Conservation (phyloP, 1,140 invertebrate genomes). For the Lepidurus packardi region DNA sequence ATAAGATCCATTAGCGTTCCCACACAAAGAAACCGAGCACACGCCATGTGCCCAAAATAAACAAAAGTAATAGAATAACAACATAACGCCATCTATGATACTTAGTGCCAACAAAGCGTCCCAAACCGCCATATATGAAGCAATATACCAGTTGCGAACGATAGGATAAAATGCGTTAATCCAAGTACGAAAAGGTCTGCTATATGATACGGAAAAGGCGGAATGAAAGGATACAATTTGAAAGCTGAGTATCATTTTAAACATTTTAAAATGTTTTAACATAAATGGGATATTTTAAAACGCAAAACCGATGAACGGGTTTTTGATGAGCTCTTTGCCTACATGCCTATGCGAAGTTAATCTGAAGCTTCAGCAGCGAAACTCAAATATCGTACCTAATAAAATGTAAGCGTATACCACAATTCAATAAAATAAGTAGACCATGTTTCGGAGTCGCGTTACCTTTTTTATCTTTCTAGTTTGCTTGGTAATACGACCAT, state of each 20-base stretch:
- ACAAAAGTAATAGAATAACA: neutral
- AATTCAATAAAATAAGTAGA: neutral
- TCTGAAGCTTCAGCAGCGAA: no score
- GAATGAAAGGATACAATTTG: no score
- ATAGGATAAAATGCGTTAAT: neutral
- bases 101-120: no score
- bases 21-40: neutral
- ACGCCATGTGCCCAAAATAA: constrained; percentile 15
- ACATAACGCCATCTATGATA: neutral
- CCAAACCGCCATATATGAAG: neutral
- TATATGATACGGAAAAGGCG: neutral
- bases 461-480: constrained; percentile 11
- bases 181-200: neutral
- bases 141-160: no score
- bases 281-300: no score
- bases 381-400: no score
- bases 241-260: no score
- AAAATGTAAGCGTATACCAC: no score
- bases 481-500: neutral
- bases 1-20: neutral
- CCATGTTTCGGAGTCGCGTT: neutral
- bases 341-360: no score
- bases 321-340: no score
- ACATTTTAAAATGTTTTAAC: no score
- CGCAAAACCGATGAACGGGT: no score